Evolutionary conservation across 2,113 vertebrate genomes (phyloP), one percentile per base, ranked within the genome.

Genomic region (Bostrychus sinensis): DNA sequence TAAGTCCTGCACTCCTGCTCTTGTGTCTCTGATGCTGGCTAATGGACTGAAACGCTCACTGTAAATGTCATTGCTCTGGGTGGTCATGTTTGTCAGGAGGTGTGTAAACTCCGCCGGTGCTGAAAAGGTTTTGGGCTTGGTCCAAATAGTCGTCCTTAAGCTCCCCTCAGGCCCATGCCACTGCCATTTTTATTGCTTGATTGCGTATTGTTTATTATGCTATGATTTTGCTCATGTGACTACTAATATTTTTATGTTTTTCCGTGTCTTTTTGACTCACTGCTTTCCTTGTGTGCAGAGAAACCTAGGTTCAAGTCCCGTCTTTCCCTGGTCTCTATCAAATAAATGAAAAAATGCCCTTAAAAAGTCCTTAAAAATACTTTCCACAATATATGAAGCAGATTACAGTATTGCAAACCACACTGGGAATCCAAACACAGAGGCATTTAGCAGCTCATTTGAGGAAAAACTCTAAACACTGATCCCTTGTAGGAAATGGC

Each of bases 81-180:
- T 88, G 84, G 85, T 83, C 86, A 57, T 79, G 66, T 80, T 84
- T 72, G 64, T 86, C 83, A 81, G 72, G 67, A 66, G 64, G 62
- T 34, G 45, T 66, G 74, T 84, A 72, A 86, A 87, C 68, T 72
- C 61, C 57, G 75, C 38, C 63, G 77, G 71, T 71, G 68, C 78
- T 73, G 75, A 85, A 75, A 77, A 55, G 56, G 3, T 78, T 86
- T 82, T 84, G 83, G 73, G 34, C 14, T 8, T 6, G 22, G 42
- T 80, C 75, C 87, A 80, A 62, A 70, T 70, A 74, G 53, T 13
- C 22, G 50, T 63, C 39, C 37, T 73, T 38, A 70, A 59, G 25
- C 5, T 38, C 58, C 54, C 43, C 20, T 56, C 11, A 25, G 30
- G 34, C 36, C 28, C 13, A 26, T 23, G 19, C 28, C 73, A 26